phyloP scores from a whole-genome alignment of 2,797 vertebrate species.

The Alca torda region DNA sequence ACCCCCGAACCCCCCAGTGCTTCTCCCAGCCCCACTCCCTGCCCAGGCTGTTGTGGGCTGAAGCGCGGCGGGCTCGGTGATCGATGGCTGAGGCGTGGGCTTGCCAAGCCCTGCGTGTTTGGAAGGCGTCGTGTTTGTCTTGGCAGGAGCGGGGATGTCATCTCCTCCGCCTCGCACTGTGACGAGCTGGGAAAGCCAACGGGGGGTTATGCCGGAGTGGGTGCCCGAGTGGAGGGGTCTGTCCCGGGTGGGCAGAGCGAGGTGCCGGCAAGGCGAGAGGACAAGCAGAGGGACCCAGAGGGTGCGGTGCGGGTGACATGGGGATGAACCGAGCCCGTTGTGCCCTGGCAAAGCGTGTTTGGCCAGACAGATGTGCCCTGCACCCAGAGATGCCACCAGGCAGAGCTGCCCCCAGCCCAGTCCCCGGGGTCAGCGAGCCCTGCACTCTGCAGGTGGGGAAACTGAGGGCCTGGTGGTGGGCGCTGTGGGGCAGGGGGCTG shows the following conservation, averaged over 20 bases:
- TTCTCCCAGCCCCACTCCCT: background rate
- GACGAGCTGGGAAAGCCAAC: conserved; percentile 41
- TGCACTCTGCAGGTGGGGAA: background rate
- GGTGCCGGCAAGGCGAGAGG: fast-evolving
- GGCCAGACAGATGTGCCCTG: background rate
- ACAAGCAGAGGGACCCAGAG: background rate
- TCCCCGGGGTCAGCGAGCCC: fast-evolving
- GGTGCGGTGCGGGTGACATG: fast-evolving
- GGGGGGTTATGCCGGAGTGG: background rate
- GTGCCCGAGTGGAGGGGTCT: background rate
- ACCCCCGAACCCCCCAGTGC: fast-evolving
- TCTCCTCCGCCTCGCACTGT: conserved; percentile 8
- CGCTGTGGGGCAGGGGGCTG: fast-evolving
- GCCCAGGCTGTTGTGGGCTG: background rate
- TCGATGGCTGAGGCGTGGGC: conserved; percentile 20
- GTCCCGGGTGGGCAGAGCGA: background rate
- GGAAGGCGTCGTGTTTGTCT: conserved; percentile 59
- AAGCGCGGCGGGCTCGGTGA: background rate
- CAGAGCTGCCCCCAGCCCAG: background rate
- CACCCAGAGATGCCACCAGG: background rate
- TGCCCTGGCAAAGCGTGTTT: background rate
- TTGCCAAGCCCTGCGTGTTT: conserved; percentile 59
- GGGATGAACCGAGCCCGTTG: background rate
- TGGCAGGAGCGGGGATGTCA: conserved; percentile 55
- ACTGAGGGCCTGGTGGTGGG: background rate